Evolutionary conservation across 1,140 invertebrate genomes (phyloP), one percentile per base, ranked within the genome.

Genomic region (Cardiocondyla obscurior): DNA sequence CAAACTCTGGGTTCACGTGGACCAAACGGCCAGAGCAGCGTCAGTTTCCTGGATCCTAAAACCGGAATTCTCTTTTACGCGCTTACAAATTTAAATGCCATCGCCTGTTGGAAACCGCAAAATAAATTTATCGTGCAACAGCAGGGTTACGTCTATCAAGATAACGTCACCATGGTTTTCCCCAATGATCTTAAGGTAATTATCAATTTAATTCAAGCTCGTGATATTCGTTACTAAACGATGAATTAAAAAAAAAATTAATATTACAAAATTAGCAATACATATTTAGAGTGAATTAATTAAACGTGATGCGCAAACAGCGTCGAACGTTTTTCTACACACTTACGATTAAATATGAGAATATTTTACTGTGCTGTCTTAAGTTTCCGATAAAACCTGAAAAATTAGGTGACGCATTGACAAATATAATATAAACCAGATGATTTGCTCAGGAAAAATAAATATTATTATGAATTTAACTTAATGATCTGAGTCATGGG

Each of bases 141-240:
- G 25, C 96, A 97, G 89, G 96, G 95, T 22, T 92, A 96, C 42
- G 95, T 97, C 55, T 97, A 95, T 69, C 96, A 95, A 94, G 96
- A 96, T 91, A 95, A 97, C 67, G 94, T 94, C 1, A 96, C 96
- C 1, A 96, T 97, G 95, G 93, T 97, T 5, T 97, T 97, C 79
- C 96, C 97, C 5, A 97, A 96, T 55, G 97, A 97, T 89, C 94
- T 97, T 7, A 97, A 97, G 92, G 96, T 97, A 89, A 76, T n/a
- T 0, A 0, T 30, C 0, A 65, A 58, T 58, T 44, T 44, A 16
- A n/a, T 39, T 0, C 25, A 64, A 51, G 0, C 10, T 0, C n/a
- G n/a, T 0, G 14, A 53, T 14, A 0, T 30, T 3, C 0, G 14
- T 44, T 60, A 16, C 25, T 44, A 14, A 64, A 36, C 36, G 0